These are phyloP conservation scores for Gallinago media DNA, from an alignment of 2,113 vertebrate genomes.

Conservation along the genomic window DNA sequence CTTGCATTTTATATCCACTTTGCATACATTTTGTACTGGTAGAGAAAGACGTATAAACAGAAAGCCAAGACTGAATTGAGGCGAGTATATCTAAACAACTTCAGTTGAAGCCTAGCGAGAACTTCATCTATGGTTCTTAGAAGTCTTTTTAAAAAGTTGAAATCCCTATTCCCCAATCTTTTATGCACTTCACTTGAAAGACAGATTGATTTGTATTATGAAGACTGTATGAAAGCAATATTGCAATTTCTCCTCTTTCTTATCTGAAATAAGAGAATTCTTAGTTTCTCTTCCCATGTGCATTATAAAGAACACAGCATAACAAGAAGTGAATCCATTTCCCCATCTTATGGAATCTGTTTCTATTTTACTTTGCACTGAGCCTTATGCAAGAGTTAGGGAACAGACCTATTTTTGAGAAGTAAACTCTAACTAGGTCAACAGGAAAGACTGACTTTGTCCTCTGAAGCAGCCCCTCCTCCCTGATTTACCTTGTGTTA, in stretches of 20 bases:
- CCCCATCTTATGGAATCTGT: not conserved
- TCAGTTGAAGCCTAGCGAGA: not conserved
- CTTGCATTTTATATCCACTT: not conserved
- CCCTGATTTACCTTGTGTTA: not conserved
- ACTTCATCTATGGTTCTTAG: not conserved
- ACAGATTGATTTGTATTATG: constrained; percentile 29
- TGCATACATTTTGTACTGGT: not conserved
- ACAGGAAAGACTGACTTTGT: not conserved
- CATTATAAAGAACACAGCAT: not conserved
- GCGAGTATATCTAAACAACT: not conserved
- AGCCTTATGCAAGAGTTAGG: not conserved
- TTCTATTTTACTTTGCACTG: not conserved
- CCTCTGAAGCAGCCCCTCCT: not conserved
- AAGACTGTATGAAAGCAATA: not conserved
- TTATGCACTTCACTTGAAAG: not conserved
- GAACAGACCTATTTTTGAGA: constrained; percentile 6
- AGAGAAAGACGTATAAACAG: not conserved
- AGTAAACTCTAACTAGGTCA: constrained; percentile 46
- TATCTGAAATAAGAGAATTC: constrained; percentile 6
- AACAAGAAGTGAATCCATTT: not conserved
- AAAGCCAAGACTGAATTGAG: not conserved
- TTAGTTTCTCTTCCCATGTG: not conserved
- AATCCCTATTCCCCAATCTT: constrained; percentile 5
- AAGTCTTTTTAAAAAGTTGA: not conserved
- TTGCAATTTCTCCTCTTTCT: constrained; percentile 15